Percentiles rank a stretch among this genome's conserved stretches.
Conservation (phyloP, 2,113 vertebrate species). For the Sardina pilchardus region DNA sequence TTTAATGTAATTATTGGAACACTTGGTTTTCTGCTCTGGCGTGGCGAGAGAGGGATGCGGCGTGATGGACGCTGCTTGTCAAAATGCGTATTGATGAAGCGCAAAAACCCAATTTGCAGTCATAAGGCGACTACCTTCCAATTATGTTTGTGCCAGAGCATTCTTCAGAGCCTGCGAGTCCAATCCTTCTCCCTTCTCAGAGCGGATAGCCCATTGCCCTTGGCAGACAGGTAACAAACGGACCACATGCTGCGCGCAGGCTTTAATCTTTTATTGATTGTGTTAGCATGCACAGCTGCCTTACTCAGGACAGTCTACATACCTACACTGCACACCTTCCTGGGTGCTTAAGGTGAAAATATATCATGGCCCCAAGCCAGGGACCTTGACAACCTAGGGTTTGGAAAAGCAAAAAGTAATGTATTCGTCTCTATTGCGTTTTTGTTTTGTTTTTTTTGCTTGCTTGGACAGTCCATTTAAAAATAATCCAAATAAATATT, state of each 20-base stretch:
- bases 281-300: constrained; percentile 68
- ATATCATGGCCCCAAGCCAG: constrained; percentile 18
- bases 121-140: constrained; percentile 85
- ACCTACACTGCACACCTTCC: constrained; percentile 55
- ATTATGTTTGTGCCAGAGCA: constrained; percentile 80
- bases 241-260: constrained; percentile 70
- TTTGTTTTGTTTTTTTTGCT: background rate
- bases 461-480: background rate
- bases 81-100: constrained; percentile 91
- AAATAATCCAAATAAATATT: background rate
- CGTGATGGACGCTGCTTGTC: constrained; percentile 89
- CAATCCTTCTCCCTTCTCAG: constrained; percentile 75
- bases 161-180: constrained; percentile 80
- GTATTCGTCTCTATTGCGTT: background rate
- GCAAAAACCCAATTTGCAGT: constrained; percentile 87
- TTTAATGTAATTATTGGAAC: constrained; percentile 93
- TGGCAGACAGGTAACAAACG: constrained; percentile 76
- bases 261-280: constrained; percentile 78
- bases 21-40: constrained; percentile 81
- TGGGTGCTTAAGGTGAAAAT: constrained; percentile 24
- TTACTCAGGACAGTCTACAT: constrained; percentile 66
- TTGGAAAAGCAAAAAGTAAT: background rate
- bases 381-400: background rate
- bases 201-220: constrained; percentile 70
- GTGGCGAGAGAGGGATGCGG: constrained; percentile 79